Evolutionary conservation across 1,140 invertebrate genomes (phyloP).

Genomic region (Cydia splendana): DNA sequence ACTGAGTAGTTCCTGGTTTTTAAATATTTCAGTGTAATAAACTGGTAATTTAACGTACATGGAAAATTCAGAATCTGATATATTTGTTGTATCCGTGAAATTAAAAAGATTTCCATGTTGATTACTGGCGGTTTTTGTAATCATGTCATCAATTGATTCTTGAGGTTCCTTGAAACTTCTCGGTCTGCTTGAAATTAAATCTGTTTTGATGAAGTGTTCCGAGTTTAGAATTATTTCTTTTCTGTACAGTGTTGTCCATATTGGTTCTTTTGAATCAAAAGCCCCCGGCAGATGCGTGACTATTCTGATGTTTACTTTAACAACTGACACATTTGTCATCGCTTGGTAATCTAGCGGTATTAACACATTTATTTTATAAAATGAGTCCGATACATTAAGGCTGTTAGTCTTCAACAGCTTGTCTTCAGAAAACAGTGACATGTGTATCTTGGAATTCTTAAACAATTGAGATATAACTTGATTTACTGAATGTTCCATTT

Average conservation of each 20-base stretch:
- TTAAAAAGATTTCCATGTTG: conserved; percentile 50
- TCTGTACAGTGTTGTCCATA: conserved; percentile 54
- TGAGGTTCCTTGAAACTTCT: conserved; percentile 40
- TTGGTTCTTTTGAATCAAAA: conserved; percentile 50
- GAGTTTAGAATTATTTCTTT: conserved; percentile 51
- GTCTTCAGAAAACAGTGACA: conserved; percentile 48
- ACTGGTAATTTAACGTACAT: conserved; percentile 55
- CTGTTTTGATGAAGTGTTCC: conserved; percentile 61
- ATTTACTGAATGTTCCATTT: conserved; percentile 14
- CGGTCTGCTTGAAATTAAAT: conserved; percentile 36
- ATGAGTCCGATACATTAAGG: conserved; percentile 49
- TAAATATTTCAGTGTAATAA: conserved; percentile 50
- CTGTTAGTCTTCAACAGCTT: conserved; percentile 57
- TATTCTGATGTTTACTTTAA: conserved; percentile 55
- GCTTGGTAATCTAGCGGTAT: conserved; percentile 48
- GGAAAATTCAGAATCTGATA: conserved; percentile 35
- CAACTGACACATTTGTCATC: conserved; percentile 39
- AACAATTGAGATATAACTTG: conserved; percentile 31
- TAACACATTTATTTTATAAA: conserved; percentile 54
- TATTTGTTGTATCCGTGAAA: conserved; percentile 43
- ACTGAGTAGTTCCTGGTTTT: conserved; percentile 40
- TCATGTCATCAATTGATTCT: conserved; percentile 42
- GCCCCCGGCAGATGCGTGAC: conserved; percentile 54
- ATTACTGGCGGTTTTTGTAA: conserved; percentile 44
- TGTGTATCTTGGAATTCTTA: conserved; percentile 56